Evolutionary conservation across 2,797 vertebrate species (phyloP).

Genomic region (Dermochelys coriacea): DNA sequence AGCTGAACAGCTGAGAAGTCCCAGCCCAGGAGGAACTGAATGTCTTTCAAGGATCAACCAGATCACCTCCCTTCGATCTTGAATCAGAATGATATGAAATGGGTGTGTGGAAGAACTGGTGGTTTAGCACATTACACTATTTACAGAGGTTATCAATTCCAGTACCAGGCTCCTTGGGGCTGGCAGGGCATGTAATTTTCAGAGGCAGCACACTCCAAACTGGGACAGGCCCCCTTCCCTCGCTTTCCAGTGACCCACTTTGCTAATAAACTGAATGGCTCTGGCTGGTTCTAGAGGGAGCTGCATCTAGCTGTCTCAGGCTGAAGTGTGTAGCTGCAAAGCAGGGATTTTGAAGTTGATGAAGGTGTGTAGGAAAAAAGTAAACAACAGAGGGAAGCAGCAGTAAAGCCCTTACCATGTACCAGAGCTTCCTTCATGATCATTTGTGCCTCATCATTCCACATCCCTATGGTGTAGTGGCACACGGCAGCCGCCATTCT

Average conservation of each 20-base stretch:
- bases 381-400: not conserved
- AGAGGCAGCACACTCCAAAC: not conserved
- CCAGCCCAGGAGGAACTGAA: not conserved
- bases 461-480: constrained; percentile 73
- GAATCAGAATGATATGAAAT: not conserved
- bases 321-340: not conserved
- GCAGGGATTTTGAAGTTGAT: not conserved
- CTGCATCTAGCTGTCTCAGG: not conserved
- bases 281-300: not conserved
- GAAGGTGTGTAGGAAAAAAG: not conserved
- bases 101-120: not conserved
- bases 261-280: not conserved
- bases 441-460: constrained; percentile 64
- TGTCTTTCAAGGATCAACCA: not conserved
- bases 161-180: not conserved
- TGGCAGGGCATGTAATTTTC: not conserved
- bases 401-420: constrained; percentile 68
- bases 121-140: not conserved
- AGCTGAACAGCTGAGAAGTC: not conserved
- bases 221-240: not conserved
- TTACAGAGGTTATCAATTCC: not conserved
- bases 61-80: not conserved
- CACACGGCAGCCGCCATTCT: constrained; percentile 82
- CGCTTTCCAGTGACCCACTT: not conserved
- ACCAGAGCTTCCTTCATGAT: constrained; percentile 75